Base-by-base conservation (phyloP, 2,888 invertebrate species). In the Aproaerema taeniolella region DNA sequence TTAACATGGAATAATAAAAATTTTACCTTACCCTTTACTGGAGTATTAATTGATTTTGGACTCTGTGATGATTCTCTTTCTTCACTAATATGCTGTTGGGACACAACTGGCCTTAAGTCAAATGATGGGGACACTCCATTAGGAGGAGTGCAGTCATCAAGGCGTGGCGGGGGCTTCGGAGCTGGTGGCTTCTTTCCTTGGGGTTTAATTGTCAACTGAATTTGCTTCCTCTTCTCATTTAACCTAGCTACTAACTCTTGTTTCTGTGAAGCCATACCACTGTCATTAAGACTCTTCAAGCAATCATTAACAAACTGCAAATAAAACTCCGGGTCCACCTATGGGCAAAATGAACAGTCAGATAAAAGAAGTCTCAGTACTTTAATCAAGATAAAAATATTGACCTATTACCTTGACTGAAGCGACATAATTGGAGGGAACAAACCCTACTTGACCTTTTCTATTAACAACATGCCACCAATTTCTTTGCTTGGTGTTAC, bases 391-490 rank as follows among this genome's bases (percentile, higher is more conserved):
- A 29, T 33, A 16, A 32, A 8, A 15, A 16, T 9, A 28, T 2
- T 45, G 46, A 42, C 40, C 38, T 52, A 66, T 78, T 67, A 94
- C 95, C 88, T 93, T 92, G 58, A 93, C 89, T 58, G 90, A 89
- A 57, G 92, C 91, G 41, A 95, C 94, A 80, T 95, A 95, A 88
- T 95, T 95, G 36, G 94, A 95, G 44, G 95, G 95, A 52, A 95
- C 94, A 64, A 94, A 95, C 37, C 95, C 95, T 52, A 94, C 89
- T 72, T 93, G 92, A 55, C 94, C 95, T 67, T 90, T 91, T 69
- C 89, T 91, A 80, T 94, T 94, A 53, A 95, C 91, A 34, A 95
- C 95, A 87, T 94, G 93, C 95, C 94, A 95, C 95, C 95, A 95
- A 68, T 95, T 95, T 48, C 91, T 88, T 67, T 94, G 93, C 60